A percentile compares a stretch with the other conserved stretches of the same genome.
Conservation (phyloP, 2,888 invertebrate species). For the Xestia c-nigrum region DNA sequence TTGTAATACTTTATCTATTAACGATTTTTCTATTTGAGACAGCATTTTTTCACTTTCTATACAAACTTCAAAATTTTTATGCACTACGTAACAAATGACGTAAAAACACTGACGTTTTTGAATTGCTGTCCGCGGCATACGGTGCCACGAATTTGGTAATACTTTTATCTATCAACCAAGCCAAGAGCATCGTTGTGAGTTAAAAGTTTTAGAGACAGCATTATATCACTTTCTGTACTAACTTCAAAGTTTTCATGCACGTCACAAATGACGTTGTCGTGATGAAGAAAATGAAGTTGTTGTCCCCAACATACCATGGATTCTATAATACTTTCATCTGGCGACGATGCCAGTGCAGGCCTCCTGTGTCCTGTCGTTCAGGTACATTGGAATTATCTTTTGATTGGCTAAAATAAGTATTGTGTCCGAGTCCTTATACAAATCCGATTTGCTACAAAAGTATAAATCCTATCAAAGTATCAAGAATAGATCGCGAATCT, state of each 20-base stretch:
- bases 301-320: background rate
- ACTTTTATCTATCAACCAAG: background rate
- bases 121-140: background rate
- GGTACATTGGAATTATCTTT: background rate
- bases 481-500: constrained; percentile 37
- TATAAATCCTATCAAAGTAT: constrained; percentile 51
- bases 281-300: too few relatives aligned
- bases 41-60: background rate
- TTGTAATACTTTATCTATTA: too few relatives aligned
- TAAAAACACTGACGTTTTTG: background rate
- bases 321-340: background rate
- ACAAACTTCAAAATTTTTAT: background rate
- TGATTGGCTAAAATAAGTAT: background rate
- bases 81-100: background rate
- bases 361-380: background rate
- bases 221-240: too few relatives aligned
- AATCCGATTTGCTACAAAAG: constrained; percentile 32
- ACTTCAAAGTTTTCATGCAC: background rate
- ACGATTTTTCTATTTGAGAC: too few relatives aligned
- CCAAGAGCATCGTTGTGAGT: too few relatives aligned
- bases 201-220: too few relatives aligned
- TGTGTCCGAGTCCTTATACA: constrained; percentile 10
- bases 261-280: background rate
- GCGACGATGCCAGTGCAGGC: background rate
- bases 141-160: background rate